Base-by-base conservation (phyloP, 2,888 invertebrate species). In the Laspeyria flexula region DNA sequence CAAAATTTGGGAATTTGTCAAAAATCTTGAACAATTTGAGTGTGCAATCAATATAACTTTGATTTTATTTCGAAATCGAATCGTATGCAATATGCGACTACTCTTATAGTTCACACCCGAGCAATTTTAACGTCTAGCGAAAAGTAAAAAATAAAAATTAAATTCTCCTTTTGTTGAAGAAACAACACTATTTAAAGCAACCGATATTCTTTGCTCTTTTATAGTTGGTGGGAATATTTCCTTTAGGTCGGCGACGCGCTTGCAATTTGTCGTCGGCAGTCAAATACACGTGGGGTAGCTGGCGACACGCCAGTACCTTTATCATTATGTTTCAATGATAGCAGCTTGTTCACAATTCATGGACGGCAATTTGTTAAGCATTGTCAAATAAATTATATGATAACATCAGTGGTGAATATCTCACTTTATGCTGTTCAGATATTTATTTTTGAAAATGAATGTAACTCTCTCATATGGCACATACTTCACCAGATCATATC, bases 181-280 rank as follows among this genome's bases (percentile, higher is more conserved):
- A 71, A 64, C 57, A 65, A 65, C 59, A 60, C 58, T 62, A 60
- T 73, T 71, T 75, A 71, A 66, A 73, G 63, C 62, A 61, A 60
- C 61, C 55, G 55, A 63, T 40, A 53, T 30, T 43, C 37, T 52
- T 37, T 49, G 48, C 16, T 40, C 21, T 56, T 35, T 38, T 49
- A 50, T 39, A 48, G 39, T 60, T 34, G 13, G 42, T 15, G 31
- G 43, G 29, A 43, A 37, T 50, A 43, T 51, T 55, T n/a, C 16
- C 35, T 43, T 49, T 37, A 44, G n/a, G 34, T 31, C 16, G 6
- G 18, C 11, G 23, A 7, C 44, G 30, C 34, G 34, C 27, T 33
- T 16, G n/a, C 27, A 12, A 15, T 34, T 21, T 21, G 21, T 21
- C 21, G 11, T 1, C 12, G 3, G 1, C 15, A n/a, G 18, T 18